Percentiles rank a stretch among this genome's conserved stretches.
These are phyloP conservation scores for Acanthurus tractus DNA, from an alignment of 2,797 vertebrate species.

Conservation along the genomic window DNA sequence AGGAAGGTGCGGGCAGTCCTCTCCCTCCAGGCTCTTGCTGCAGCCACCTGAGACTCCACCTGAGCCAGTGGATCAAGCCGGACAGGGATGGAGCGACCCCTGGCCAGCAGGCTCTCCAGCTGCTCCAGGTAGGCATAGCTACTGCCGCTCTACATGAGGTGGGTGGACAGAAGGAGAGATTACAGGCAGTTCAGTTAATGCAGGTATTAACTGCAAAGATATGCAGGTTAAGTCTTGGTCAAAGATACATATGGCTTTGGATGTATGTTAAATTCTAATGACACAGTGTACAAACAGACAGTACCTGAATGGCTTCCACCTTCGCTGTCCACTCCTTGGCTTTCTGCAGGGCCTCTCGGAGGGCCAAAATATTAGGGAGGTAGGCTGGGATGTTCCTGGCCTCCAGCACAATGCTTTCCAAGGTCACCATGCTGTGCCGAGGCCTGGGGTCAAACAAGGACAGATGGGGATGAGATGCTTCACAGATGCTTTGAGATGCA, in stretches of 20 bases:
- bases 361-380: constrained; percentile 94
- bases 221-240: not conserved
- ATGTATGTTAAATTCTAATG: not conserved
- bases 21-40: constrained; percentile 96
- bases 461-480: not conserved
- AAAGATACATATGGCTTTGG: not conserved
- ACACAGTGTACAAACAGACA: not conserved
- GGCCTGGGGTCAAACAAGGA: constrained; percentile 82
- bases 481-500: too few species aligned
- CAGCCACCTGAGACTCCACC: constrained; percentile 95
- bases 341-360: constrained; percentile 94
- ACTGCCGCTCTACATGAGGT: constrained; percentile 88
- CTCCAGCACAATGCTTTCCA: constrained; percentile 95
- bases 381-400: constrained; percentile 97
- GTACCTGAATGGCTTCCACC: constrained; percentile 97
- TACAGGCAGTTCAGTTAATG: not conserved
- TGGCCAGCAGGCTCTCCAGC: constrained; percentile 92
- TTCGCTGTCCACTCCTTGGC: constrained; percentile 96
- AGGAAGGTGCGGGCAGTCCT: constrained; percentile 96
- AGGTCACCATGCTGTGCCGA: constrained; percentile 92
- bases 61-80: constrained; percentile 93
- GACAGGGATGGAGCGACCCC: constrained; percentile 95
- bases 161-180: not conserved
- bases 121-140: constrained; percentile 96
- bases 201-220: not conserved